These are phyloP conservation scores for Champsocephalus esox DNA, from an alignment of 2,797 vertebrate genomes.

Conservation along the genomic window DNA sequence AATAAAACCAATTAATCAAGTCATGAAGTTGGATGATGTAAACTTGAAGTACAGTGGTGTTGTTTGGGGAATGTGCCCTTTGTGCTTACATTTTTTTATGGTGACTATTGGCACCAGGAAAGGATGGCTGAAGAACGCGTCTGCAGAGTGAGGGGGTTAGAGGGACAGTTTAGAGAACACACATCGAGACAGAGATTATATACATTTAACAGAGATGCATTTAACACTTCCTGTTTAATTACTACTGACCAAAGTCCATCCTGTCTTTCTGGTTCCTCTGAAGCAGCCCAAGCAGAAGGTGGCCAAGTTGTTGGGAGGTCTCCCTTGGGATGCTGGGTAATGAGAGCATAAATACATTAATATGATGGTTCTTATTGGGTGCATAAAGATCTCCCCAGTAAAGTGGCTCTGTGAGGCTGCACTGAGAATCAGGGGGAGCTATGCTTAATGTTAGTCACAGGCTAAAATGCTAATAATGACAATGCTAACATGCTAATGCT, in stretches of 20 bases:
- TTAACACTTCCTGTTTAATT: neutral
- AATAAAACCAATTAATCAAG: neutral
- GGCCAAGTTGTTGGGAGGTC: constrained; percentile 90
- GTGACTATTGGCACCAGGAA: constrained; percentile 91
- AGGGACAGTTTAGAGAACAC: constrained; percentile 3
- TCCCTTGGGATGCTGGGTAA: constrained; percentile 92
- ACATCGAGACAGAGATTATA: neutral
- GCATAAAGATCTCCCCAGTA: no score
- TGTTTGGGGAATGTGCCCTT: neutral
- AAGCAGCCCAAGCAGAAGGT: constrained; percentile 92
- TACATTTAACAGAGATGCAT: neutral
- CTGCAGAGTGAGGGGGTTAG: constrained; percentile 73
- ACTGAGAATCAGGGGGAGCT: no score
- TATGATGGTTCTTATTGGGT: neutral
- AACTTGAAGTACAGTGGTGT: neutral
- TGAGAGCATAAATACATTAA: constrained; percentile 12
- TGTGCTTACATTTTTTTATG: constrained; percentile 94
- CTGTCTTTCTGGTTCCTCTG: constrained; percentile 98
- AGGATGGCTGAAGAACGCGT: constrained; percentile 94
- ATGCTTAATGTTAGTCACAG: no score
- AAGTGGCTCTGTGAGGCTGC: no score
- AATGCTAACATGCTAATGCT: no score
- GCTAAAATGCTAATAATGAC: no score
- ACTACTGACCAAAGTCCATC: constrained; percentile 95
- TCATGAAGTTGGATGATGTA: neutral